phyloP scores from a whole-genome alignment of 2,113 vertebrate species.

The Salvelinus fontinalis region DNA sequence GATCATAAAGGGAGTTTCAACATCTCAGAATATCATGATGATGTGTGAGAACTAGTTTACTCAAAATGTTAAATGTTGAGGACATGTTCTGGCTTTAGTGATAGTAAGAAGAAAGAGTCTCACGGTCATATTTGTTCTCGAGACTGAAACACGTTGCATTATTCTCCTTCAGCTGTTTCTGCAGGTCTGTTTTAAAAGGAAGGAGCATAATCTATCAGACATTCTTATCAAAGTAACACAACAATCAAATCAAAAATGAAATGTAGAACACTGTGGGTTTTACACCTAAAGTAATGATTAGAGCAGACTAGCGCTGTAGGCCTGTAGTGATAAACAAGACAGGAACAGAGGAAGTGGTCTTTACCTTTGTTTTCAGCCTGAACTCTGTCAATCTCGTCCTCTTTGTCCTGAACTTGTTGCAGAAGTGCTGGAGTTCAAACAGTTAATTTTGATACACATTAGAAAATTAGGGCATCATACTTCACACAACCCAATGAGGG shows the following conservation, averaged over 20 bases:
- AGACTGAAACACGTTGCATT: not conserved
- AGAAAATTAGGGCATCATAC: not conserved
- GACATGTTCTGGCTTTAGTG: not conserved
- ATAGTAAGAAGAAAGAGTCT: not conserved
- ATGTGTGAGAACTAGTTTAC: no score
- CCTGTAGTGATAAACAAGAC: not conserved
- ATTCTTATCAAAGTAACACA: no score
- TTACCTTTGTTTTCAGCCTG: conserved; percentile 6
- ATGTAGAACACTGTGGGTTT: no score
- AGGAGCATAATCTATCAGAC: not conserved
- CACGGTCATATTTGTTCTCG: conserved; percentile 6
- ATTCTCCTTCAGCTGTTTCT: conserved; percentile 11
- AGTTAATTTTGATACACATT: not conserved
- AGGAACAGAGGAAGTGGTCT: not conserved
- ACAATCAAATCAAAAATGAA: not conserved
- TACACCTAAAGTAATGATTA: no score
- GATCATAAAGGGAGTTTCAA: no score
- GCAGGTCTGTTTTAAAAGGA: conserved; percentile 9
- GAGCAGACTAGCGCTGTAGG: no score
- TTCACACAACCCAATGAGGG: not conserved
- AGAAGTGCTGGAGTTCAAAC: not conserved
- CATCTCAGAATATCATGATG: no score
- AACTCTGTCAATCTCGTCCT: not conserved
- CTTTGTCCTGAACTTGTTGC: not conserved
- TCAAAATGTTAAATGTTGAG: no score